phyloP scores from a whole-genome alignment of 2,797 vertebrate species.

The Xyrichtys novacula region DNA sequence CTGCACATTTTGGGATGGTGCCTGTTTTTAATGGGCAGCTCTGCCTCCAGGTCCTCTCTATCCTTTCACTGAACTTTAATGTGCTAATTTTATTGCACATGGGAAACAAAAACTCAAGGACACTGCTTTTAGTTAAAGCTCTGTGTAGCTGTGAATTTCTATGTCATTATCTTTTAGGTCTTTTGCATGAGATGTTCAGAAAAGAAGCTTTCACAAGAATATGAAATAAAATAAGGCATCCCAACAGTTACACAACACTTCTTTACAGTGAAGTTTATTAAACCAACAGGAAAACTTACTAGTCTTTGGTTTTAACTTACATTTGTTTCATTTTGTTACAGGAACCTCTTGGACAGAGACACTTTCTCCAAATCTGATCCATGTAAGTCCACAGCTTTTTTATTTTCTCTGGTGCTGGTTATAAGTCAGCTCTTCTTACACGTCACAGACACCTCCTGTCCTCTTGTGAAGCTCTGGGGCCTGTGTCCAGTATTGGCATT shows the following conservation, averaged over 20 bases:
- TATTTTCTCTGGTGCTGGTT: slow-evolving; percentile 29
- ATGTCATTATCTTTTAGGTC: slow-evolving; percentile 19
- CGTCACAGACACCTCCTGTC: slow-evolving; percentile 21
- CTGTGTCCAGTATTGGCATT: too few relatives aligned
- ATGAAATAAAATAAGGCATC: not conserved
- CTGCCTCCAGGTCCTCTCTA: slow-evolving; percentile 25
- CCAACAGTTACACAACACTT: not conserved
- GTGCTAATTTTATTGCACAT: slow-evolving; percentile 32
- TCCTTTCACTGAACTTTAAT: slow-evolving; percentile 39
- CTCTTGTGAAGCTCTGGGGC: slow-evolving; percentile 28
- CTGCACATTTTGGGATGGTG: not conserved
- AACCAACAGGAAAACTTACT: not conserved
- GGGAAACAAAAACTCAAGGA: slow-evolving; percentile 56
- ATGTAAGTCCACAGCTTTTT: slow-evolving; percentile 82
- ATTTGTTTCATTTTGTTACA: slow-evolving; percentile 70
- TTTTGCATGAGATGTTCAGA: slow-evolving; percentile 6
- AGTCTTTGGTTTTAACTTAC: slow-evolving; percentile 7
- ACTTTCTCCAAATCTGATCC: slow-evolving; percentile 98
- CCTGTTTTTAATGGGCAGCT: not conserved
- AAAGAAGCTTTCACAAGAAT: not conserved
- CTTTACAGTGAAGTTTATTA: not conserved
- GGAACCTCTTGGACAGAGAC: slow-evolving; percentile 94
- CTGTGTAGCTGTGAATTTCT: slow-evolving; percentile 37
- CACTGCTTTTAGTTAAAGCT: slow-evolving; percentile 34
- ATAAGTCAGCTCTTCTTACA: slow-evolving; percentile 18